Base-by-base conservation (phyloP, 1,140 invertebrate genomes). In the Triops longicaudatus region DNA sequence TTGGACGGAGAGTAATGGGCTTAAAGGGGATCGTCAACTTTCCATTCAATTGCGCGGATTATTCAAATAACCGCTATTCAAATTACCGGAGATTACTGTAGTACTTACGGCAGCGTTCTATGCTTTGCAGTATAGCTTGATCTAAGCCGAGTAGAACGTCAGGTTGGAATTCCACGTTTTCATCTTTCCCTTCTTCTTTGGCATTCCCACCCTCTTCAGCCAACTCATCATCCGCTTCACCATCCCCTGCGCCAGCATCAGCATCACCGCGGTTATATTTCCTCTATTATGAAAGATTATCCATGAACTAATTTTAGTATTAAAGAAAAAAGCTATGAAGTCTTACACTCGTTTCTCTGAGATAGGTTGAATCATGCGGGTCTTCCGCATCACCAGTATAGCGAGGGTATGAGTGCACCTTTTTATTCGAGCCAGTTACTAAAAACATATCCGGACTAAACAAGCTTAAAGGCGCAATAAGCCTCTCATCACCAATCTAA, bases 331-430 rank as follows among this genome's bases (percentile, higher is more conserved):
- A 28, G 26, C 31, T 28, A 17, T 22, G n/a, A 44, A 7, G 74
- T 82, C 88, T 89, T 83, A 92, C 89, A 78, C 92, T 92, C 1
- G 94, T 96, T 86, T 96, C 94, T 81, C 92, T 86, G 4, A 98
- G 85, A 83, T 95, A 98, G 83, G 92, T 91, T 73, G 94, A 93
- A 88, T 98, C 96, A 83, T 95, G 93, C 11, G 95, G 95, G 86
- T 98, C 96, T 85, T 96, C 93, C 5, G 94, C 89, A 83, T 97
- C 93, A 73, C 94, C 92, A 31, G 88, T 87, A 78, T 90, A 90
- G 71, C 91, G 86, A 80, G 88, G 90, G 81, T 95, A 91, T 50
- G 91, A 89, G 79, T 91, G 89, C 22, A 90, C 90, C 6, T 79
- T 79, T 27, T 82, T 84, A 81, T 93, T 93, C 0, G 82, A 82